Base-by-base conservation (phyloP, 2,888 invertebrate genomes). In the Coremacera marginata region DNA sequence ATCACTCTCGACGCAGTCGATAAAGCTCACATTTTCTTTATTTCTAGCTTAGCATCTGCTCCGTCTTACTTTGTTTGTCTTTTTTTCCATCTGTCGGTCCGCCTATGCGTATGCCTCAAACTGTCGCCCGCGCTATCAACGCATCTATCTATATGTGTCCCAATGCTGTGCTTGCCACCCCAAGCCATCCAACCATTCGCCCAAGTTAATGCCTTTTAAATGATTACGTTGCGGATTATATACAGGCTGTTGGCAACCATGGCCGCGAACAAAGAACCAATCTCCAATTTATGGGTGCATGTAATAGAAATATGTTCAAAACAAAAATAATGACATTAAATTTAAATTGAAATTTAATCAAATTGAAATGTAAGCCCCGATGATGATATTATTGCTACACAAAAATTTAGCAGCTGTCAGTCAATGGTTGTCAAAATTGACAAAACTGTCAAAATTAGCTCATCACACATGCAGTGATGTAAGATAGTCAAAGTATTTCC, bases 151-250 rank as follows among this genome's bases (percentile, higher is more conserved):
- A 25, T 14, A 27, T 60, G 22, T 60, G 60, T 60, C 19, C 22
- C 37, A n/a, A 25, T 70, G n/a, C 52, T n/a, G 16, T 70, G 44
- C 14, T 25, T 68, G 62, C 49, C 9, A 49, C 37, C 37, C 25
- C 2, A 25, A 70, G 14, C 16, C 8, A 70, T 25, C 37, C 22
- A 34, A 37, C 57, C 71, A 31, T 31, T 4, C 5, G 25, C n/a
- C 31, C n/a, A 51, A 62, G 55, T 55, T 74, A 55, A 74, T 67
- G 63, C 51, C 19, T 51, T 65, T 72, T 74, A 55, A 74, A 74
- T 67, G 74, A 74, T 74, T 74, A 67, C 65, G 25, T 37, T 67
- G 52, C 37, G 55, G 65, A 31, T 67, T 65, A 37, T 5, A 19
- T 27, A 14, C 16, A 68, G 51, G 49, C n/a, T 7, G 63, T 4